phyloP scores from a whole-genome alignment of 2,113 vertebrate genomes.

The Barnardius zonarius region DNA sequence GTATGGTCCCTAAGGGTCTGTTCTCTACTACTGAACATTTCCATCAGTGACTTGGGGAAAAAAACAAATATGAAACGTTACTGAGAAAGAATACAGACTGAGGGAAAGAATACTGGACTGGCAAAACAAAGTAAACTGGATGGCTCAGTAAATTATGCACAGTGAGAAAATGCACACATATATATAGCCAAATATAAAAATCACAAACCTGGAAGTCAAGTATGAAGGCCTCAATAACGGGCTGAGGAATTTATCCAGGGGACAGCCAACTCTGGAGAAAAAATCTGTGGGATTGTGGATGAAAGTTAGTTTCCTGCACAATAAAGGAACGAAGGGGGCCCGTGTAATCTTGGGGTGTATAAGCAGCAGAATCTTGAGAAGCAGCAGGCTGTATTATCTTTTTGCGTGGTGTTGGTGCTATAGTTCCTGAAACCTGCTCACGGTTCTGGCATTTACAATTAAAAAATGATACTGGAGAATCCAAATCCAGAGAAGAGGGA shows the following conservation, averaged over 20 bases:
- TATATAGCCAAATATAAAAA: background rate
- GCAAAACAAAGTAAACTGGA: background rate
- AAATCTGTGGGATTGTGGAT: background rate
- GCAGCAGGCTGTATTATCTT: background rate
- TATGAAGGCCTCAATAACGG: background rate
- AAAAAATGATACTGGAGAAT: background rate
- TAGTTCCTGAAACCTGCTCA: background rate
- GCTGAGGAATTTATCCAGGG: background rate
- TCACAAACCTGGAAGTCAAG: background rate
- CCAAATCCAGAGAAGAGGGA: background rate
- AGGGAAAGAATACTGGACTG: background rate
- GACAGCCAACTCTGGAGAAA: background rate
- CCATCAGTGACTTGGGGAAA: background rate
- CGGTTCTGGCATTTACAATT: background rate
- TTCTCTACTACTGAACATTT: background rate
- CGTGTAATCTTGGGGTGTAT: background rate
- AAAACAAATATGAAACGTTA: background rate
- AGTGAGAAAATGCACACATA: background rate
- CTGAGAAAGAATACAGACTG: background rate
- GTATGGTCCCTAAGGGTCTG: background rate
- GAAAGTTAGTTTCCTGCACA: background rate
- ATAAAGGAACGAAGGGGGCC: background rate
- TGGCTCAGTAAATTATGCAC: background rate
- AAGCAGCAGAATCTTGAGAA: background rate
- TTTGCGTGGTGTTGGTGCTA: background rate